These are phyloP conservation scores for Coelopa frigida DNA, from an alignment of 1,140 invertebrate genomes.

Conservation along the genomic window DNA sequence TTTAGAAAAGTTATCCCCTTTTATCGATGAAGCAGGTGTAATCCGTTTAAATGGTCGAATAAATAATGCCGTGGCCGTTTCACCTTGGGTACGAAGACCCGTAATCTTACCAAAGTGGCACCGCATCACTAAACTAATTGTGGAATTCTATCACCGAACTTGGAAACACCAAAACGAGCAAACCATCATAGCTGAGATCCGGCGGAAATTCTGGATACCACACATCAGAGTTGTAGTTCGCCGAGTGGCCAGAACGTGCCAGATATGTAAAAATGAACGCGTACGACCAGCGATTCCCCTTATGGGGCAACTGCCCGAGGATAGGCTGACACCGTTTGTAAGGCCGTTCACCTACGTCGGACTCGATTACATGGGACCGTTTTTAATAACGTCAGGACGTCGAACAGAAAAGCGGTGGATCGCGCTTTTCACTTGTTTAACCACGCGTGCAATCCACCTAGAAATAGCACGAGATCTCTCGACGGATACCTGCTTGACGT, in stretches of 20 bases:
- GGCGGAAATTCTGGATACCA: slow-evolving; percentile 5
- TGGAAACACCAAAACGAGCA: no score
- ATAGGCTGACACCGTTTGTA: slow-evolving; percentile 18
- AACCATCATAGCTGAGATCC: not conserved
- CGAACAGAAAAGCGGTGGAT: slow-evolving; percentile 36
- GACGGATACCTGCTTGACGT: slow-evolving; percentile 38
- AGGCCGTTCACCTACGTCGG: slow-evolving; percentile 25
- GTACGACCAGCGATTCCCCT: not conserved
- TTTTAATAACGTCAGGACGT: slow-evolving; percentile 14
- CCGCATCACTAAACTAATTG: no score
- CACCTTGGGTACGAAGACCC: no score
- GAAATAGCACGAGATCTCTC: slow-evolving; percentile 29
- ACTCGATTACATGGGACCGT: slow-evolving; percentile 35
- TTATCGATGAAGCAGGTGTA: no score
- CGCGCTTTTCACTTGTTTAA: slow-evolving; percentile 37
- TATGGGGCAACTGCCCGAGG: slow-evolving; percentile 17
- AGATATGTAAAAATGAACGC: not conserved
- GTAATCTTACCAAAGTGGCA: no score
- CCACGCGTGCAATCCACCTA: slow-evolving; percentile 33
- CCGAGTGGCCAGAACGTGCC: not conserved
- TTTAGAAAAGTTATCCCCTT: no score
- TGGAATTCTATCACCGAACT: no score
- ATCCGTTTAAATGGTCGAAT: no score
- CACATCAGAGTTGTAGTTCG: not conserved
- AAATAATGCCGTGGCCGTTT: no score